A percentile compares a stretch with the other conserved stretches of the same genome.
These are phyloP conservation scores for Malacosoma neustria DNA, from an alignment of 2,888 invertebrate species.

Conservation along the genomic window DNA sequence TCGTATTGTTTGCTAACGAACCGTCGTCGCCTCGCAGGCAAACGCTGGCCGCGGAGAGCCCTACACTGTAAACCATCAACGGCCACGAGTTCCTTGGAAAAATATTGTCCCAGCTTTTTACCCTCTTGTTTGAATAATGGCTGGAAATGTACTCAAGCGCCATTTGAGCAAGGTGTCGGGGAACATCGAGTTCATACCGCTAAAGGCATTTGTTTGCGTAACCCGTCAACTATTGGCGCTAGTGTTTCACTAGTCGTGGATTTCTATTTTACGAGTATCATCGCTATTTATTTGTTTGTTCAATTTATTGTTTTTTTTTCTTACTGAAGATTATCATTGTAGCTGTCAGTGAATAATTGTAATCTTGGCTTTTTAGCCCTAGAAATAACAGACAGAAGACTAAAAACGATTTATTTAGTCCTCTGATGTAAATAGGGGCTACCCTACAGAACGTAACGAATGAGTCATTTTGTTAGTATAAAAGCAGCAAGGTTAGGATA, in stretches of 20 bases:
- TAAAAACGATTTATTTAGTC: too few species aligned
- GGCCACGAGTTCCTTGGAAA: slow-evolving; percentile 64
- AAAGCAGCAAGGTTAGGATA: too few species aligned
- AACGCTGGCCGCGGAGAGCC: slow-evolving; percentile 45
- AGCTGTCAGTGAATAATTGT: too few species aligned
- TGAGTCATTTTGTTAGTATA: too few species aligned
- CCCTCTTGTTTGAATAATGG: slow-evolving; percentile 73
- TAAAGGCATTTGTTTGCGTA: slow-evolving; percentile 67
- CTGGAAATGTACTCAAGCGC: slow-evolving; percentile 65
- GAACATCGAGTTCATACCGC: slow-evolving; percentile 61
- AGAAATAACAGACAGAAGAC: too few species aligned
- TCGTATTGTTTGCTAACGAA: slow-evolving; percentile 71
- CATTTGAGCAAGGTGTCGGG: slow-evolving; percentile 67
- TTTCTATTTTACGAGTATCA: too few species aligned
- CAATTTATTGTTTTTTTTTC: slow-evolving; percentile 51
- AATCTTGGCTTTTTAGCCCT: too few species aligned
- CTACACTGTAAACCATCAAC: slow-evolving; percentile 72
- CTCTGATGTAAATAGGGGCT: too few species aligned
- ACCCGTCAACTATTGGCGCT: slow-evolving; percentile 61
- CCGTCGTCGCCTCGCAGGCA: slow-evolving; percentile 31
- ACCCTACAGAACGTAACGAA: too few species aligned
- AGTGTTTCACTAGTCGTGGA: too few species aligned
- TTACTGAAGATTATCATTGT: too few species aligned
- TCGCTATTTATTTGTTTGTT: too few species aligned
- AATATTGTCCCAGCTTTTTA: slow-evolving; percentile 73